phyloP scores from a whole-genome alignment of 2,113 vertebrate genomes.

The Haplochromis vanheusdeni region DNA sequence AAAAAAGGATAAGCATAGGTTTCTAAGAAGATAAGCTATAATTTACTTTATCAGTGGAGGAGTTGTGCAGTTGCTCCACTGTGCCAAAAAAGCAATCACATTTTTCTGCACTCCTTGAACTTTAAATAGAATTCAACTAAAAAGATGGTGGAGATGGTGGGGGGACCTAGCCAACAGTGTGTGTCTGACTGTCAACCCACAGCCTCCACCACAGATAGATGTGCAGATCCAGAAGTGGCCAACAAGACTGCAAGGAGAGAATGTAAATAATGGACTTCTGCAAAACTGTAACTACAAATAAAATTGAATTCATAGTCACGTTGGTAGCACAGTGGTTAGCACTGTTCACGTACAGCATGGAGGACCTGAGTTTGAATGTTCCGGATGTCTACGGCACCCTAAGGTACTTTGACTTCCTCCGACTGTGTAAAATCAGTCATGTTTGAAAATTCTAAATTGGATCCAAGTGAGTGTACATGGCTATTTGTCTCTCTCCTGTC shows the following conservation, averaged over 20 bases:
- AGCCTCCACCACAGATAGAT: neutral
- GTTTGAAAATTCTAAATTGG: neutral
- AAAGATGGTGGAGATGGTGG: neutral
- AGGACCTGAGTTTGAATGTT: neutral
- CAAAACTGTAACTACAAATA: neutral
- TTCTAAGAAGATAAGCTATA: neutral
- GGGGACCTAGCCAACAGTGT: neutral
- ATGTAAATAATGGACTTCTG: neutral
- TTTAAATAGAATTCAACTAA: neutral
- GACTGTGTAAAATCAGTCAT: neutral
- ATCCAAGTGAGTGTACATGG: neutral
- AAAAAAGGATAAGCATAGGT: constrained; percentile 1
- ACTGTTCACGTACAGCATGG: neutral
- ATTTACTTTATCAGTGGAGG: constrained; percentile 3
- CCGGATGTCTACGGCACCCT: neutral
- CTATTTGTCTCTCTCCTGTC: neutral
- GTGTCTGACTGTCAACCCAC: neutral
- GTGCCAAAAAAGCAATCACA: neutral
- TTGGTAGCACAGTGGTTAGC: neutral
- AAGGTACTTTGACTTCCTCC: neutral
- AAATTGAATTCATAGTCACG: neutral
- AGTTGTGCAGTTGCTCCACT: neutral
- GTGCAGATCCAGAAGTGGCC: neutral
- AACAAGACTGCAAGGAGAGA: neutral
- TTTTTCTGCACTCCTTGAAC: neutral